These are phyloP conservation scores for Pempheris klunzingeri DNA, from an alignment of 2,797 vertebrate genomes.

Conservation along the genomic window DNA sequence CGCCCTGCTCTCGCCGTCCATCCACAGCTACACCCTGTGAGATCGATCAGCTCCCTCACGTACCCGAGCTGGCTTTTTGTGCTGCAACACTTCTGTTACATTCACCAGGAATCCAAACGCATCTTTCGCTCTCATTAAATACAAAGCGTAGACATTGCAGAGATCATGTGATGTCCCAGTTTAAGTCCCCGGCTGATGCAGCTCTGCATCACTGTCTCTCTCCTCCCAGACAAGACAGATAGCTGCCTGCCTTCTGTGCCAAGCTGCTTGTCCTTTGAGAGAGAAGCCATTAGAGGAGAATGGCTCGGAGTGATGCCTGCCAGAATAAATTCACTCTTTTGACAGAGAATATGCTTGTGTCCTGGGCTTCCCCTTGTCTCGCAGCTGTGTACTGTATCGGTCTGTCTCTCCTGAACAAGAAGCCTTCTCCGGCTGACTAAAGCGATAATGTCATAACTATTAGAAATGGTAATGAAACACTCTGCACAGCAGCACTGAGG, in stretches of 20 bases:
- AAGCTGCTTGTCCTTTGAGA: conserved; percentile 59
- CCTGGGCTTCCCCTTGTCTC: conserved; percentile 53
- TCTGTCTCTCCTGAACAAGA: conserved; percentile 18
- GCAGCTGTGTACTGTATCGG: conserved; percentile 27
- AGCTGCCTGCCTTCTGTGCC: conserved; percentile 53
- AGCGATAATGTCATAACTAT: conserved; percentile 56
- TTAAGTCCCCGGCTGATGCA: conserved; percentile 40
- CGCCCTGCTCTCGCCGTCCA: conserved; percentile 36
- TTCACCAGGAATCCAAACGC: conserved; percentile 10
- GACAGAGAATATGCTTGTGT: conserved; percentile 49
- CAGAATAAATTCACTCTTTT: conserved; percentile 59
- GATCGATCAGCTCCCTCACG: conserved; percentile 24
- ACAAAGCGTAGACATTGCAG: conserved; percentile 32
- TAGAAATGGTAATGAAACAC: conserved; percentile 49
- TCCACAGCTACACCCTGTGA: conserved; percentile 40
- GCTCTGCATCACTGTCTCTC: conserved; percentile 50
- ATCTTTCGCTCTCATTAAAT: conserved; percentile 38
- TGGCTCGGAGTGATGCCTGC: conserved; percentile 57
- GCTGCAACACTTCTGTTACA: conserved; percentile 11
- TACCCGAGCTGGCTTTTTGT: neutral
- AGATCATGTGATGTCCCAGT: conserved; percentile 44
- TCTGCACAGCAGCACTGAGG: conserved; percentile 20
- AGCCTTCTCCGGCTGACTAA: conserved; percentile 34
- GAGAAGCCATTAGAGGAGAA: conserved; percentile 56
- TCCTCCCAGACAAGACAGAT: conserved; percentile 54